A percentile compares a stretch with the other conserved stretches of the same genome.
phyloP scores from a whole-genome alignment of 2,797 vertebrate species.

The Lycodopsis pacificus region DNA sequence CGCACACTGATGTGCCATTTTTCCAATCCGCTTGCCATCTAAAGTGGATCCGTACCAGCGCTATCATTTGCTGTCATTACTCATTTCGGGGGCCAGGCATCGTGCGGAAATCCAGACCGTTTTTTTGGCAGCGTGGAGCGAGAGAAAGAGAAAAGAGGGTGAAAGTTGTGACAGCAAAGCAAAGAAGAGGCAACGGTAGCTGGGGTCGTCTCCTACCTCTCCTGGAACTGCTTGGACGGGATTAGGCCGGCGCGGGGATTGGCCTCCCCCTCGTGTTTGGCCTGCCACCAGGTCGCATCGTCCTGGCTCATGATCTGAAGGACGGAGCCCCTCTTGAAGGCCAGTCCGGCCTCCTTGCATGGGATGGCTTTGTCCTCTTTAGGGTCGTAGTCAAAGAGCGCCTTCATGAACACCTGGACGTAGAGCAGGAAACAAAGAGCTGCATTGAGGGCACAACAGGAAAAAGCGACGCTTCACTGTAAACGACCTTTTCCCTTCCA shows the following conservation, averaged over 20 bases:
- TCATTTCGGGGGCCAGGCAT: slow-evolving; percentile 83
- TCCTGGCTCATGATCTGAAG: slow-evolving; percentile 98
- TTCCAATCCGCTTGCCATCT: slow-evolving; percentile 83
- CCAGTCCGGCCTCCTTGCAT: slow-evolving; percentile 95
- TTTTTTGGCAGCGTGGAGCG: slow-evolving; percentile 78
- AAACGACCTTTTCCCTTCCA: slow-evolving; percentile 27
- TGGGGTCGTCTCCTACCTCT: slow-evolving; percentile 87
- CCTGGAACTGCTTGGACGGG: slow-evolving; percentile 98
- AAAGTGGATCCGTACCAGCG: slow-evolving; percentile 84
- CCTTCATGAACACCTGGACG: slow-evolving; percentile 92
- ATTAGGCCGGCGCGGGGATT: slow-evolving; percentile 94
- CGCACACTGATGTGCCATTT: slow-evolving; percentile 83
- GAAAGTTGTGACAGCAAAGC: slow-evolving; percentile 58
- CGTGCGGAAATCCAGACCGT: slow-evolving; percentile 87
- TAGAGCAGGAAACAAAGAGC: slow-evolving; percentile 27
- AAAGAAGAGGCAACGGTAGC: slow-evolving; percentile 45
- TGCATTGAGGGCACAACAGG: slow-evolving; percentile 42
- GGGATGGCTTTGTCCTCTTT: slow-evolving; percentile 95
- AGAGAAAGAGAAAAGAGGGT: slow-evolving; percentile 21
- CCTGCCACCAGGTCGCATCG: slow-evolving; percentile 98
- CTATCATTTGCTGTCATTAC: slow-evolving; percentile 90
- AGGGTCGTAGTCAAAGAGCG: slow-evolving; percentile 94
- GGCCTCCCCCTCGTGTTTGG: slow-evolving; percentile 89
- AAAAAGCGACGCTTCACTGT: slow-evolving; percentile 29
- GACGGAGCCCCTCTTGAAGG: slow-evolving; percentile 92